These are phyloP conservation scores for Idaea straminata DNA, from an alignment of 2,888 invertebrate species.

Conservation along the genomic window DNA sequence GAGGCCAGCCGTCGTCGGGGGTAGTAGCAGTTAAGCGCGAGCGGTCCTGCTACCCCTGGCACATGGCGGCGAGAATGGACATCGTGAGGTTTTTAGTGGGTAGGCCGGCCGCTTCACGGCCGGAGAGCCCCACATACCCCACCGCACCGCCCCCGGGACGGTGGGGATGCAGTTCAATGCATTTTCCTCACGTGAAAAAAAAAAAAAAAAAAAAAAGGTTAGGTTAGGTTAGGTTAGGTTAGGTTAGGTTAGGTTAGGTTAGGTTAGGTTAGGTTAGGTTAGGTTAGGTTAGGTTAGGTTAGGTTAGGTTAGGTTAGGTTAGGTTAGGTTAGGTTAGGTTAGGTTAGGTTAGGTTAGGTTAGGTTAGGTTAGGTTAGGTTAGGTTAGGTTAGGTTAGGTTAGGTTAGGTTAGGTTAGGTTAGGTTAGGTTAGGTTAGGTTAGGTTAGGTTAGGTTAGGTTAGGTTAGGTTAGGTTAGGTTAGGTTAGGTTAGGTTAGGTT, in stretches of 20 bases:
- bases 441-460: constrained; percentile 26
- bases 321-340: constrained; percentile 27
- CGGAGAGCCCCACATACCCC: too few species aligned
- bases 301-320: constrained; percentile 30
- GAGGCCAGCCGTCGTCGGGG: too few species aligned
- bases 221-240: constrained; percentile 31
- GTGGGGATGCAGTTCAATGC: too few species aligned
- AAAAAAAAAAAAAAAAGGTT: constrained; percentile 30
- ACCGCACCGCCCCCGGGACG: too few species aligned
- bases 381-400: constrained; percentile 34
- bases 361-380: constrained; percentile 36
- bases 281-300: constrained; percentile 31
- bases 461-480: constrained; percentile 26
- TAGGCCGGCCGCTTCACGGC: too few species aligned
- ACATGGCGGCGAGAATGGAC: too few species aligned
- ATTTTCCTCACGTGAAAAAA: too few species aligned
- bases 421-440: constrained; percentile 26
- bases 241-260: constrained; percentile 32
- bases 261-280: constrained; percentile 34
- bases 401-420: constrained; percentile 30
- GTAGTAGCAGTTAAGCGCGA: too few species aligned
- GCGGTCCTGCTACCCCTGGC: too few species aligned
- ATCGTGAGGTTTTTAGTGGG: too few species aligned
- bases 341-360: constrained; percentile 31
- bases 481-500: constrained; percentile 24